Conservation (phyloP, 1,140 invertebrate species). For the Conopomorpha cramerella region DNA sequence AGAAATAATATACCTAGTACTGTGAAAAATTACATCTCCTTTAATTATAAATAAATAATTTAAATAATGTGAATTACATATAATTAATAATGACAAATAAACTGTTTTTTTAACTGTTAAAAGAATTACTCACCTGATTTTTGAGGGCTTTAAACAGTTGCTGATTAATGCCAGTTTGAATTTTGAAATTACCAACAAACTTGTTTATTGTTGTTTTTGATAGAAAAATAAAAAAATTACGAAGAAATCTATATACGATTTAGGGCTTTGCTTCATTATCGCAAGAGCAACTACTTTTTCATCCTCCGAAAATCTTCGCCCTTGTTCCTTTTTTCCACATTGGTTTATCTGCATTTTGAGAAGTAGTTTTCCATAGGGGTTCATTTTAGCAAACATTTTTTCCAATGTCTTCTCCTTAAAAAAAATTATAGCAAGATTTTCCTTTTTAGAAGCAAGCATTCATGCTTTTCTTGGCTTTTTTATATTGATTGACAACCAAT, state of each 20-base stretch:
- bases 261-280: constrained; percentile 13
- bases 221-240: constrained; percentile 11
- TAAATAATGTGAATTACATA: no score
- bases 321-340: constrained; percentile 9
- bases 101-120: no score
- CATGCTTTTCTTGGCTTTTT: no score
- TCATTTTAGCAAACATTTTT: constrained; percentile 1
- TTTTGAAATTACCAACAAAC: constrained; percentile 5
- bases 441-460: no score
- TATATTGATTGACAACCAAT: no score
- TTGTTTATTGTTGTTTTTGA: constrained; percentile 10
- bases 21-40: no score
- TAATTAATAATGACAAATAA: no score
- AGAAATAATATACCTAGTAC: no score
- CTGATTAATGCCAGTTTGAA: constrained; percentile 5
- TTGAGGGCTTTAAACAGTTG: no score
- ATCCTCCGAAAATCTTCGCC: constrained; percentile 23
- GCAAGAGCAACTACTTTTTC: constrained; percentile 15
- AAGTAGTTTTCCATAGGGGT: constrained; percentile 1
- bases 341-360: constrained; percentile 6
- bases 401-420: not conserved
- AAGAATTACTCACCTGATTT: no score
- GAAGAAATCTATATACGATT: constrained; percentile 14
- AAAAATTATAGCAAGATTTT: constrained; percentile 2
- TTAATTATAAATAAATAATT: no score